These are phyloP conservation scores for Hypanus sabinus DNA, from an alignment of 2,113 vertebrate species.

Conservation along the genomic window DNA sequence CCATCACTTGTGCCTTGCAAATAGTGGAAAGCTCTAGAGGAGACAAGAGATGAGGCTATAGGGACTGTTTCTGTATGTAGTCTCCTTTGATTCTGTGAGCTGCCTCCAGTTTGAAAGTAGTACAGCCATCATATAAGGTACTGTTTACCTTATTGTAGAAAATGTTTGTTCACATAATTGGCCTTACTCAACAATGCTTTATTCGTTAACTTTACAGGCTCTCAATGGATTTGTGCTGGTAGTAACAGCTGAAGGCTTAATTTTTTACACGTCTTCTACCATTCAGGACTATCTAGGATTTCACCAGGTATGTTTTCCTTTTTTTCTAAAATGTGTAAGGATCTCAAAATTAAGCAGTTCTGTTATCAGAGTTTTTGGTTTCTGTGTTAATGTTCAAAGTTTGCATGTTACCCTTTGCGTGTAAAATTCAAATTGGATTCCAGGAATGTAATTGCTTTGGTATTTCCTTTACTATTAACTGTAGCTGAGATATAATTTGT, in stretches of 20 bases:
- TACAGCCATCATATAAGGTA: neutral
- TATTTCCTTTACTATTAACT: constrained; percentile 46
- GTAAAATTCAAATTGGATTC: constrained; percentile 45
- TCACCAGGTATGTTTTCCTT: constrained; percentile 61
- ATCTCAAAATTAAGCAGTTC: neutral
- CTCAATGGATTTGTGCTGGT: constrained; percentile 75
- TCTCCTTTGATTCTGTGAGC: no score
- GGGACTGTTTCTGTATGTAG: no score
- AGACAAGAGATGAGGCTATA: no score
- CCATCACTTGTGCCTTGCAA: no score
- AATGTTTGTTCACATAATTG: neutral
- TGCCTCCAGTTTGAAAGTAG: no score
- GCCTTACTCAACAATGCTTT: constrained; percentile 35
- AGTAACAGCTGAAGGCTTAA: constrained; percentile 64
- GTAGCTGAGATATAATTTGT: constrained; percentile 42
- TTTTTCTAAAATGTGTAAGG: neutral
- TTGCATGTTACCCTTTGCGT: constrained; percentile 39
- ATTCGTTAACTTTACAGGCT: constrained; percentile 51
- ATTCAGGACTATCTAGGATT: constrained; percentile 77
- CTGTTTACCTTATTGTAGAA: neutral
- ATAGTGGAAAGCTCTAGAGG: no score
- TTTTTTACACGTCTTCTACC: constrained; percentile 72
- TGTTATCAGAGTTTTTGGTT: constrained; percentile 40
- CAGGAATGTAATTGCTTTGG: constrained; percentile 43
- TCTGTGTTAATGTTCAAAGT: constrained; percentile 10